A percentile compares a stretch with the other conserved stretches of the same genome.
phyloP scores from a whole-genome alignment of 2,888 invertebrate genomes.

The Meteorus cinctellus region DNA sequence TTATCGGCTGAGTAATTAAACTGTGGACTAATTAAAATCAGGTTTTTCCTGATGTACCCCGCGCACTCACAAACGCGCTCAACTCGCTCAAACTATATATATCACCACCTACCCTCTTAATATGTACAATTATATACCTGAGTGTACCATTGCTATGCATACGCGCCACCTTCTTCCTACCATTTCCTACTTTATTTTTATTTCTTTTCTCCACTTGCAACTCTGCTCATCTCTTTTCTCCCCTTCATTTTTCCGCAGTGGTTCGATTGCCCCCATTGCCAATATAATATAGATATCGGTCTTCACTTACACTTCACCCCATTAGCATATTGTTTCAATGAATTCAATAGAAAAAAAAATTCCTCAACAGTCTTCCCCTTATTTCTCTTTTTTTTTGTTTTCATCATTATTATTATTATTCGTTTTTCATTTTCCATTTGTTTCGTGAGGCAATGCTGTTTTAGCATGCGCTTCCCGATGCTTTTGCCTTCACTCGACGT shows the following conservation, averaged over 20 bases:
- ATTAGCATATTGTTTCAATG: constrained; percentile 73
- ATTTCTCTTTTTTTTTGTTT: constrained; percentile 57
- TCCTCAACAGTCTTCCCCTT: constrained; percentile 66
- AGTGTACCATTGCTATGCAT: constrained; percentile 39
- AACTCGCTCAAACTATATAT: constrained; percentile 31
- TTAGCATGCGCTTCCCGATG: constrained; percentile 30
- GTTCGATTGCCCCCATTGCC: constrained; percentile 32
- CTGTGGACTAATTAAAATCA: constrained; percentile 74
- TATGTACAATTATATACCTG: constrained; percentile 45
- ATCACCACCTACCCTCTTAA: constrained; percentile 16
- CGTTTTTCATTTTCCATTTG: constrained; percentile 53
- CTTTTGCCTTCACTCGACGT: constrained; percentile 68
- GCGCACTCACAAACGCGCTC: background rate
- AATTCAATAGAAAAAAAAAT: constrained; percentile 68
- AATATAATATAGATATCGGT: background rate
- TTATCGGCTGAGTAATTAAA: constrained; percentile 74
- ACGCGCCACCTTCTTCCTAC: constrained; percentile 41
- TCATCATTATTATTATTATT: constrained; percentile 31
- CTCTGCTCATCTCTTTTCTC: background rate
- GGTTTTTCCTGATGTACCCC: constrained; percentile 71
- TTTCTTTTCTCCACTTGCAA: background rate
- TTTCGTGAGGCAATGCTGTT: constrained; percentile 8
- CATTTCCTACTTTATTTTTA: constrained; percentile 35
- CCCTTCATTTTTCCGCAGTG: constrained; percentile 24
- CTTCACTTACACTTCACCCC: constrained; percentile 53